These are phyloP conservation scores for Coracias cyanogaster DNA, from an alignment of 2,797 vertebrate genomes.

Conservation along the genomic window DNA sequence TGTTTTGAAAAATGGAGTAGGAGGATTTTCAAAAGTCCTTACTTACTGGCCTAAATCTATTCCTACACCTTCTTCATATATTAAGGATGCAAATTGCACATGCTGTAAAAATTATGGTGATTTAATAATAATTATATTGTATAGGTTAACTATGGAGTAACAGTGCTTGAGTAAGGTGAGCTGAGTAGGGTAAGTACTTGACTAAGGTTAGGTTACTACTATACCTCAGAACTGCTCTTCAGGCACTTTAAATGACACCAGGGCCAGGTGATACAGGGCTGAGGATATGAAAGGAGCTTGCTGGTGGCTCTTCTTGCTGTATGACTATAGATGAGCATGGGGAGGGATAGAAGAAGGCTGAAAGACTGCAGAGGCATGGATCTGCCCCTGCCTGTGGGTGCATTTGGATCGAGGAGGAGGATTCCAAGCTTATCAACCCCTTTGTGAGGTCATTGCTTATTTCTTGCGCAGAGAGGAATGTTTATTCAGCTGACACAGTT, in stretches of 20 bases:
- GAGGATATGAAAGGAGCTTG: neutral
- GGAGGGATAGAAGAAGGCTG: neutral
- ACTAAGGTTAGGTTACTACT: neutral
- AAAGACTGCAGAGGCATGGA: neutral
- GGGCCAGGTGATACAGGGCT: neutral
- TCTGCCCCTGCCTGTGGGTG: neutral
- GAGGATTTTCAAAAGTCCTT: neutral
- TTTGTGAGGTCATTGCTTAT: neutral
- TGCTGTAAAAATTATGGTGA: neutral
- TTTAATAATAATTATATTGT: neutral
- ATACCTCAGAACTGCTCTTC: neutral
- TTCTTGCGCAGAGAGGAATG: constrained; percentile 47
- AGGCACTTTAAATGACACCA: neutral
- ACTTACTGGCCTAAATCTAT: neutral
- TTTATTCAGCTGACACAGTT: constrained; percentile 58
- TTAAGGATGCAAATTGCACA: neutral
- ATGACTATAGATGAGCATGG: neutral
- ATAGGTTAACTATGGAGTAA: neutral
- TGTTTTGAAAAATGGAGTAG: neutral
- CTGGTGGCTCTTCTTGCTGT: fast-evolving
- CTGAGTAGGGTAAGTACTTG: neutral
- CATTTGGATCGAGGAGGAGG: neutral
- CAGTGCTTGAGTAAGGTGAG: neutral
- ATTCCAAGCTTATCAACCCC: constrained; percentile 41
- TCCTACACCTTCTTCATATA: neutral